Evolutionary conservation across 2,888 invertebrate species (phyloP), one percentile per base, ranked within the genome.

Genomic region (Hypomecis punctinalis): DNA sequence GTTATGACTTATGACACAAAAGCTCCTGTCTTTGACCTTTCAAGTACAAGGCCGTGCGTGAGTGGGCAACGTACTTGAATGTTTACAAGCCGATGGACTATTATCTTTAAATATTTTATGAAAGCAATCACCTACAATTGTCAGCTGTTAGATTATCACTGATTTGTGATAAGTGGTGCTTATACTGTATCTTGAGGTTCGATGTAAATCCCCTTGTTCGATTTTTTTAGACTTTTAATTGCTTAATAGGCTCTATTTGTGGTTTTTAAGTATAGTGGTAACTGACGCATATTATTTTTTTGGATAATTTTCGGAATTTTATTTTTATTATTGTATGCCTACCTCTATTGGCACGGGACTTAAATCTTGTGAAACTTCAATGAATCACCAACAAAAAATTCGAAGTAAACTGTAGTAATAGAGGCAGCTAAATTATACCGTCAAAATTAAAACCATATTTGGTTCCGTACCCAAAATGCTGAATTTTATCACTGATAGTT

Each of bases 21-120:
- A 57, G 13, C 53, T 36, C 35, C 35, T 61, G 57, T 47, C 57
- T 37, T 63, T 63, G 63, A 63, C 63, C 58, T 58, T 58, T 54
- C 47, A 58, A 58, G 56, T 57, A 51, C 56, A 57, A 56, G 56
- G 51, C 5, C 23, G 23, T 8, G 23, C 36, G 47, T 45, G 36
- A 23, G 46, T 35, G 35, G n/a, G 10, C 42, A 53, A 53, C 11
- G 42, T 37, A 11, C 3, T n/a, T 11, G 39, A 51, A 37, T 37
- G 13, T 39, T 51, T 39, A 52, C 35, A 35, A 43, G 5, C 10
- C 35, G 33, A 11, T 23, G 23, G 13, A 43, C 33, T 54, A 37
- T 49, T 37, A 49, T n/a, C 36, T 49, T 2, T n/a, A 5, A 36
- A 37, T 49, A n/a, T 1, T 47, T 35, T 35, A 47, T 23, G 23